Percentiles rank a stretch among this genome's conserved stretches.
phyloP scores from a whole-genome alignment of 2,797 vertebrate species.

The Prionace glauca region DNA sequence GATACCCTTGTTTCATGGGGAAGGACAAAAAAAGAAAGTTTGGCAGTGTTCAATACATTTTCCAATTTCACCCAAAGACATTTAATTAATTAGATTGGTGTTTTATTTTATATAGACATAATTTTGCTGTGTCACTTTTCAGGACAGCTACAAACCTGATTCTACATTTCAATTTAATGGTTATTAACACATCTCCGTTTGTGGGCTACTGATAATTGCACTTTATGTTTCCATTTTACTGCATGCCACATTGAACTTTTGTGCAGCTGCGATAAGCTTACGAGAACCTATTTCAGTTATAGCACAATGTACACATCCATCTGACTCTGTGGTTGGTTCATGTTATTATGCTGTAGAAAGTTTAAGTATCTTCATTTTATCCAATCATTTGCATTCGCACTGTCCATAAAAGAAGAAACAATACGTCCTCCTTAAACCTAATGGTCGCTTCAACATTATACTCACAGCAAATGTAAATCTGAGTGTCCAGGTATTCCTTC shows the following conservation, averaged over 20 bases:
- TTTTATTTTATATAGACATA: not conserved
- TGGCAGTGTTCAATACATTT: not conserved
- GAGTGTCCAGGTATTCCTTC: not conserved
- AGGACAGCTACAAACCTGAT: not conserved
- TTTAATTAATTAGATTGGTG: not conserved
- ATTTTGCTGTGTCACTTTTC: not conserved
- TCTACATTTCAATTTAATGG: slow-evolving; percentile 1
- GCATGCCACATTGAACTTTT: not conserved
- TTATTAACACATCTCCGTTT: not conserved
- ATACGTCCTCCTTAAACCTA: not conserved
- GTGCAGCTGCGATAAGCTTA: not conserved
- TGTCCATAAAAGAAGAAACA: not conserved
- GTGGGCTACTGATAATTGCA: not conserved
- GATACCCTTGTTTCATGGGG: not conserved
- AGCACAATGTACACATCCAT: not conserved
- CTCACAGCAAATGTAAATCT: not conserved
- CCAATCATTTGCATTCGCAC: not conserved
- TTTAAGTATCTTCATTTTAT: not conserved
- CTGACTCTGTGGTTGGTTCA: not conserved
- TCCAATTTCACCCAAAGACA: not conserved
- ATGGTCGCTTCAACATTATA: not conserved
- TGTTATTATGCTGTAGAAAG: not conserved
- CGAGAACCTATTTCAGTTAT: not conserved
- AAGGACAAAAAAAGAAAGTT: not conserved
- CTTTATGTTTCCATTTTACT: not conserved